Evolutionary conservation across 2,113 vertebrate species (phyloP), one percentile per base, ranked within the genome.

Genomic region (Prinia subflava): DNA sequence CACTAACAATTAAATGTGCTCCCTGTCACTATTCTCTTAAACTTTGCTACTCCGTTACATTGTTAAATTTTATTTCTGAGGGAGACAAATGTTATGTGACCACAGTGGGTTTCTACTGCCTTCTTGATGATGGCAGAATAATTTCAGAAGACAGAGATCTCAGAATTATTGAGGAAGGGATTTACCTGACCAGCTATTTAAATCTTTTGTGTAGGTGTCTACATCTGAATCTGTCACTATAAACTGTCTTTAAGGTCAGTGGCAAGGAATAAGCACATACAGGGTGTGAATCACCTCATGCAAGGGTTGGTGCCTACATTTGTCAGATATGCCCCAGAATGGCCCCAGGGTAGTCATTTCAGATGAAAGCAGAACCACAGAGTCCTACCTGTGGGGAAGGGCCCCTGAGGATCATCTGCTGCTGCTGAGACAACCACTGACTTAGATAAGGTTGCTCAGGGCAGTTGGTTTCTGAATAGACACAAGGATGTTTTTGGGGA

Each of bases 1-100:
- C 52, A 53, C 37, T 84, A 81, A 52, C 44, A 9, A 79, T 89
- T 75, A 87, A 89, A 78, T 86, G 53, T 69, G 21, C 23, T 94
- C 82, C 35, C 60, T 79, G 18, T 31, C 25, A 49, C 35, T 80
- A 44, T 80, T 77, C 55, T 88, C 35, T 88, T 42, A 64, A 71
- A 71, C 17, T 93, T 83, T 83, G 27, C 37, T 75, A 35, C 18
- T 11, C 17, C 20, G 25, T 50, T 65, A 33, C 2, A 35, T 42
- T 41, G 15, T n/a, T 60, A 62, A 84, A 70, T 13, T 33, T 64
- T 30, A 50, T 83, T 92, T 88, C 30, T 52, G 31, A 79, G 37
- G 22, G 33, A 76, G 65, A 76, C 2, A 42, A 69, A 18, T 24
- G 57, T 74, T 80, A 41, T 50, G 23, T 62, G 42, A 65, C 33